phyloP scores from a whole-genome alignment of 2,113 vertebrate genomes.

The Micronycteris hirsuta region DNA sequence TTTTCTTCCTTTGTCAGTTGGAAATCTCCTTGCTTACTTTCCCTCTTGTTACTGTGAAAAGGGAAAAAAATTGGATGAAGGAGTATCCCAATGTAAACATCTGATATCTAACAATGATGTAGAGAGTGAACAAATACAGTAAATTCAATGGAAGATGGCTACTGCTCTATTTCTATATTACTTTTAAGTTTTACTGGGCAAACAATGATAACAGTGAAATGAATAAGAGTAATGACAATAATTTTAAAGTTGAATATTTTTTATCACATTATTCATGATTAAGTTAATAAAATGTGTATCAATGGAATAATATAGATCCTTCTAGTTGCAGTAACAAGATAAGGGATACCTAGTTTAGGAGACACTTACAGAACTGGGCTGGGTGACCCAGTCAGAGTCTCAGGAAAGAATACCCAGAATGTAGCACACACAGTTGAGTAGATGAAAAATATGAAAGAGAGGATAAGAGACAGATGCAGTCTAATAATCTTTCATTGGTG shows the following conservation, averaged over 20 bases:
- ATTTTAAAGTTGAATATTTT: not conserved
- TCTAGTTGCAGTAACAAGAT: not conserved
- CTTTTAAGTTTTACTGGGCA: not conserved
- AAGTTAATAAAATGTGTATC: not conserved
- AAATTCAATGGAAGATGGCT: not conserved
- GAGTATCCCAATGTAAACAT: not conserved
- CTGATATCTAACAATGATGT: not conserved
- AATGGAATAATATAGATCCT: not conserved
- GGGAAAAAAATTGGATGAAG: not conserved
- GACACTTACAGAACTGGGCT: not conserved
- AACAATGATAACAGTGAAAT: not conserved
- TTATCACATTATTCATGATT: not conserved
- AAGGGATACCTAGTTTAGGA: not conserved
- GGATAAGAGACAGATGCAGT: not conserved
- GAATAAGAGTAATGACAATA: not conserved
- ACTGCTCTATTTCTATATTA: not conserved
- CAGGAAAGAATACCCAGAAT: not conserved
- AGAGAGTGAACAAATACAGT: not conserved
- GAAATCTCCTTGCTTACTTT: not conserved
- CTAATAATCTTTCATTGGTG: not conserved
- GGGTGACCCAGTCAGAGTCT: not conserved
- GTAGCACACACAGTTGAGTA: not conserved
- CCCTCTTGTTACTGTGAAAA: not conserved
- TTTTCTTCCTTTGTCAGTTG: slow-evolving; percentile 50
- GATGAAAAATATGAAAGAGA: not conserved